Evolutionary conservation across 2,888 invertebrate genomes (phyloP), one percentile per base, ranked within the genome.

Genomic region (Euzophera pinguis): DNA sequence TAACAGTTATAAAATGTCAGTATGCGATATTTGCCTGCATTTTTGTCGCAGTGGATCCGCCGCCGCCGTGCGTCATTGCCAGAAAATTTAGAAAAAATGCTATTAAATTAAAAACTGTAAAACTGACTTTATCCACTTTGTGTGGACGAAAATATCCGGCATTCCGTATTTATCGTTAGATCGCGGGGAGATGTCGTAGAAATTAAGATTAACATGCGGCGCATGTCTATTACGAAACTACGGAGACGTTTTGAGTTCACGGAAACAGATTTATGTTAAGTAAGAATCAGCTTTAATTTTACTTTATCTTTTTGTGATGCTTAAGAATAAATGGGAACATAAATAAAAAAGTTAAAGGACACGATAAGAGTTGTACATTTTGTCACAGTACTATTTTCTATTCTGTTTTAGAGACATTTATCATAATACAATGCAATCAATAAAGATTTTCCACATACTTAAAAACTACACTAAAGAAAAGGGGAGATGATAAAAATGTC

Each of bases 61-160:
- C 80, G 78, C 79, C 80, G 81, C 79, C 85, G 83, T 88, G 84
- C 89, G 85, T 87, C 87, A 84, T 74, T 76, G 75, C 74, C 75
- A 71, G 70, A 67, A 73, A 73, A 71, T 70, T 71, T 63, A 68
- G 64, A 69, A 69, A 73, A 73, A 73, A 38, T 5, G 6, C 9
- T 50, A 32, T 54, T 53, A 73, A 67, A 63, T 60, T 62, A 66
- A 67, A 71, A 77, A 77, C 22, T n/a, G 79, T 74, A 76, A 68
- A 65, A 73, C 64, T 75, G 69, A 67, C 63, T 69, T 67, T 75
- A 63, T 64, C 71, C 75, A 73, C 73, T 79, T 65, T 69, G 75
- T 69, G 71, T 65, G 69, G 76, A 82, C 82, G 65, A 66, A 86
- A 87, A 85, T 87, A 86, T 74, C 79, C 74, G 66, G 63, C 64